Conservation (phyloP, 2,113 vertebrate species). For the Myotis yumanensis region DNA sequence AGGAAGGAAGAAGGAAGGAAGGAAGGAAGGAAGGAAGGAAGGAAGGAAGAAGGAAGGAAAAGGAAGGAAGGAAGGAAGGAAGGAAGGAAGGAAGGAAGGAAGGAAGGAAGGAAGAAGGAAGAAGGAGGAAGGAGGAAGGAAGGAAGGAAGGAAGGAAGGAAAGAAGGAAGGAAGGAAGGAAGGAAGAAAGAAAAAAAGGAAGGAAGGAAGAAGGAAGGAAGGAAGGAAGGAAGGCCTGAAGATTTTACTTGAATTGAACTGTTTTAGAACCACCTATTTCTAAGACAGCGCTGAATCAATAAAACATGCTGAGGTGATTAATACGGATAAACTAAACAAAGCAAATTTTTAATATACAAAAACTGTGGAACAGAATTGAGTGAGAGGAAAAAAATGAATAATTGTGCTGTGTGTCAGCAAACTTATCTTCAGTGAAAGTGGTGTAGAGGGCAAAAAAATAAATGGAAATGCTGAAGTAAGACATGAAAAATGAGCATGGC, state of each 20-base stretch:
- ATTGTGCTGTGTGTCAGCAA: conserved; percentile 18
- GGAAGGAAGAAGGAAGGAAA: too few relatives aligned
- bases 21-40: too few relatives aligned
- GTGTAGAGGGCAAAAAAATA: not conserved
- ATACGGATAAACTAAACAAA: conserved; percentile 25
- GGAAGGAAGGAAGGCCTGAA: not conserved
- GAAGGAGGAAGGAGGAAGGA: too few relatives aligned
- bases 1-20: too few relatives aligned
- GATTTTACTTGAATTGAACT: not conserved
- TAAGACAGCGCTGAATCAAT: not conserved
- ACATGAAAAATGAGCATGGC: conserved; percentile 51
- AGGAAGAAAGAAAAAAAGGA: too few relatives aligned
- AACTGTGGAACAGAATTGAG: not conserved
- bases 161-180: too few relatives aligned
- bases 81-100: too few relatives aligned
- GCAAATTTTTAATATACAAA: conserved; percentile 7
- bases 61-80: rapidly evolving
- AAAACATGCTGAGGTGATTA: not conserved
- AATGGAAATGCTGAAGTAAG: conserved; percentile 9
- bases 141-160: too few relatives aligned
- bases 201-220: too few relatives aligned
- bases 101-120: too few relatives aligned
- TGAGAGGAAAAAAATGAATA: conserved; percentile 25
- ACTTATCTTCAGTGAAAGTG: conserved; percentile 18
- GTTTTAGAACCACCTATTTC: not conserved